phyloP scores from a whole-genome alignment of 2,888 invertebrate species.

The Philopedon plagiatum region DNA sequence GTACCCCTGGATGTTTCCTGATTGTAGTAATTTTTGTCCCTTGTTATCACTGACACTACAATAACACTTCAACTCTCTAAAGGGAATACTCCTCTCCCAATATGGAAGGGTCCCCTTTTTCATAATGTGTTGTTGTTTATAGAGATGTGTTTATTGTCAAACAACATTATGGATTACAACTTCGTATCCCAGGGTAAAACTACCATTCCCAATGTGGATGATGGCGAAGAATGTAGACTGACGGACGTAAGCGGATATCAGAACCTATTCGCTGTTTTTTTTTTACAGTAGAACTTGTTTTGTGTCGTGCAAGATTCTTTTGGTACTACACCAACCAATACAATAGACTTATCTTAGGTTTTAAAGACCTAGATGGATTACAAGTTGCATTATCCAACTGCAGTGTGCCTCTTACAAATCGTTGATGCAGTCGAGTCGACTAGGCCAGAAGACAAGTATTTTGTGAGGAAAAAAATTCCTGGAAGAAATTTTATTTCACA shows the following conservation, averaged over 20 bases:
- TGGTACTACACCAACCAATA: too few species aligned
- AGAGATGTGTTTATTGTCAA: slow-evolving; percentile 86
- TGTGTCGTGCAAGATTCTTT: too few species aligned
- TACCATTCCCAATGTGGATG: slow-evolving; percentile 96
- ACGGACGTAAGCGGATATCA: slow-evolving; percentile 84
- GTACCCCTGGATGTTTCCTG: not conserved
- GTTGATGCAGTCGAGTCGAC: too few species aligned
- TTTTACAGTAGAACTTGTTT: slow-evolving; percentile 4
- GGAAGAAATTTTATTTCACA: too few species aligned
- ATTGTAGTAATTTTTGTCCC: not conserved
- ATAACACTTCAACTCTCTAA: not conserved
- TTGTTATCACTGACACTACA: not conserved
- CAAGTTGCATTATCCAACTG: too few species aligned
- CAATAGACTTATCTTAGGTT: too few species aligned
- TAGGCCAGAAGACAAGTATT: too few species aligned
- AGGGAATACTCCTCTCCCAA: too few species aligned
- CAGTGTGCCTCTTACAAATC: too few species aligned
- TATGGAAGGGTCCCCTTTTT: too few species aligned
- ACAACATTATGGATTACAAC: slow-evolving; percentile 94
- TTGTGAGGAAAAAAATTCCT: too few species aligned
- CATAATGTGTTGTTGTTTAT: slow-evolving; percentile 24
- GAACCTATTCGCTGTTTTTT: slow-evolving; percentile 3
- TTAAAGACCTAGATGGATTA: too few species aligned
- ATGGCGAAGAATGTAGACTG: slow-evolving; percentile 90
- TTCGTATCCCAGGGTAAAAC: slow-evolving; percentile 98